phyloP scores from a whole-genome alignment of 2,888 invertebrate species.

The Drosophila gaucha region DNA sequence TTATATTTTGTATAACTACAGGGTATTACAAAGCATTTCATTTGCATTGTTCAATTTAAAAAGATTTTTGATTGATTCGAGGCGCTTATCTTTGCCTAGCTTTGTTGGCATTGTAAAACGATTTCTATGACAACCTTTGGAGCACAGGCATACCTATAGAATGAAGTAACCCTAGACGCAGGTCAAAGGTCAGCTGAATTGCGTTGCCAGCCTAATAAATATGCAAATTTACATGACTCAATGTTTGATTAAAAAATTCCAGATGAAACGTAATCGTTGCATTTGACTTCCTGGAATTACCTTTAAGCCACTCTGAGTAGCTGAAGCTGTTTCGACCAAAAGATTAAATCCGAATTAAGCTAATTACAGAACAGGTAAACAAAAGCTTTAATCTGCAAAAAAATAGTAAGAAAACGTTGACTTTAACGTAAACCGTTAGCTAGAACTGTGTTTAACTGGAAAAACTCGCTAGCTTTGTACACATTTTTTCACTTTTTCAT shows the following conservation, averaged over 20 bases:
- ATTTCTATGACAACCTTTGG: slow-evolving; percentile 47
- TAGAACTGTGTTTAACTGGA: background rate
- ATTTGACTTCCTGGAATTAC: slow-evolving; percentile 2
- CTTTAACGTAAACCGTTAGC: background rate
- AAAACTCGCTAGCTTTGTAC: too few species aligned
- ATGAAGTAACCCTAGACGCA: slow-evolving; percentile 53
- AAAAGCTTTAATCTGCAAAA: slow-evolving; percentile 4
- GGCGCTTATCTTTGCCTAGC: slow-evolving; percentile 52
- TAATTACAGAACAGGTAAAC: slow-evolving; percentile 2
- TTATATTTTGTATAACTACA: background rate
- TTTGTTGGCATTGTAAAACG: slow-evolving; percentile 47
- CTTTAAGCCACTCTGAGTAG: too few species aligned
- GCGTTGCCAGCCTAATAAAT: slow-evolving; percentile 3
- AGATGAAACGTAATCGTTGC: slow-evolving; percentile 16
- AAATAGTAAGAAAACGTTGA: background rate
- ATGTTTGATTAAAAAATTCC: slow-evolving; percentile 34
- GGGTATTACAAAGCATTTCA: slow-evolving; percentile 53
- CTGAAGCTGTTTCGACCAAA: too few species aligned
- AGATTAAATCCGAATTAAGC: too few species aligned
- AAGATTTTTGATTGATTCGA: slow-evolving; percentile 71
- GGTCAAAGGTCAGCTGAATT: slow-evolving; percentile 41
- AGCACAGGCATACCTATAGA: slow-evolving; percentile 10
- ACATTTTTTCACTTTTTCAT: too few species aligned
- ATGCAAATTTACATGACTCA: slow-evolving; percentile 32
- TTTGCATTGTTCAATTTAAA: slow-evolving; percentile 70